A percentile compares a stretch with the other conserved stretches of the same genome.
Evolutionary conservation across 2,113 vertebrate species (phyloP).

Genomic region (Zosterops hypoxanthus): DNA sequence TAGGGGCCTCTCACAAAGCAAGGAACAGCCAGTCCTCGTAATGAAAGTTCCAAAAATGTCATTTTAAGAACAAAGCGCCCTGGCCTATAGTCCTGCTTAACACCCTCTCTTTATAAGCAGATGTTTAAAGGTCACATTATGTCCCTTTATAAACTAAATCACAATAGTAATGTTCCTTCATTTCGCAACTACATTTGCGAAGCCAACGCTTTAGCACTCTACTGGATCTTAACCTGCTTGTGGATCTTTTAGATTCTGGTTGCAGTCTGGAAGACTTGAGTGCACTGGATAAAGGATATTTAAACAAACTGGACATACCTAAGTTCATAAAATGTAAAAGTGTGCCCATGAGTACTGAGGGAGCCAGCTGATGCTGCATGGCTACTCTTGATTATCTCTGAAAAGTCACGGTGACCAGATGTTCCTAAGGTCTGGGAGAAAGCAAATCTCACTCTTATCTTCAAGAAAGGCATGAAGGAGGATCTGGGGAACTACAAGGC

Average conservation of each 20-base stretch:
- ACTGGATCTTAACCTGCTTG: background rate
- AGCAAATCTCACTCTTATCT: background rate
- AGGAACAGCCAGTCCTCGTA: constrained; percentile 26
- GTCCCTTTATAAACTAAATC: constrained; percentile 9
- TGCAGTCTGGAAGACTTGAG: background rate
- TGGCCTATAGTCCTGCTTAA: constrained; percentile 34
- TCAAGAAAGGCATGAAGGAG: background rate
- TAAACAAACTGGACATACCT: background rate
- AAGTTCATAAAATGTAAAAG: background rate
- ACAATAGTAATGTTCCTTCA: background rate
- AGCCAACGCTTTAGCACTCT: background rate
- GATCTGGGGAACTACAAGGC: background rate
- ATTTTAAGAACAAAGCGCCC: constrained; percentile 32
- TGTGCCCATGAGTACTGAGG: background rate
- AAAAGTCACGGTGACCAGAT: background rate
- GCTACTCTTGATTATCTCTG: background rate
- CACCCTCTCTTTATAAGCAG: constrained; percentile 32
- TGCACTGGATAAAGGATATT: background rate
- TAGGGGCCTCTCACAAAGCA: background rate
- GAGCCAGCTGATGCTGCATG: background rate
- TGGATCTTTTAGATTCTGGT: background rate
- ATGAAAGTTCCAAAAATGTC: constrained; percentile 10
- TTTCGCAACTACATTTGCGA: background rate
- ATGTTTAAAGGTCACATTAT: constrained; percentile 45
- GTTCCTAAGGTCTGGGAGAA: background rate